phyloP scores from a whole-genome alignment of 2,797 vertebrate species.

The Lithobates sylvaticus region DNA sequence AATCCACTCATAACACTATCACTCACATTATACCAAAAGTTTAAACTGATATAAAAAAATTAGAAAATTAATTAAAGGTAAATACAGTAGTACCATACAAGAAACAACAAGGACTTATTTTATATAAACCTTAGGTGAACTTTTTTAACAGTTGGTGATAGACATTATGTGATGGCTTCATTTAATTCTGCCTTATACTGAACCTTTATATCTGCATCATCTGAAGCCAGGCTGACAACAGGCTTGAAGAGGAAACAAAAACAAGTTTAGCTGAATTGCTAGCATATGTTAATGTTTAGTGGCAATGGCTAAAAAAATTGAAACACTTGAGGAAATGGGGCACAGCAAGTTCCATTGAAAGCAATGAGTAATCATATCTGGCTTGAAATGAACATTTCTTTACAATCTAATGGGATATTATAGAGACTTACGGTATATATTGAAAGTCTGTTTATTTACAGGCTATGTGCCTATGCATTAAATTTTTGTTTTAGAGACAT shows the following conservation, averaged over 20 bases:
- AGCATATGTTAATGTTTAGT: slow-evolving; percentile 19
- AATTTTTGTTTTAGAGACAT: neutral
- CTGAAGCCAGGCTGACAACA: neutral
- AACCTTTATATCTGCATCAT: neutral
- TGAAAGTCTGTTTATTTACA: neutral
- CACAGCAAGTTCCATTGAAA: neutral
- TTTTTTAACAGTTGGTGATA: neutral
- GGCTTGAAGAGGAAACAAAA: neutral
- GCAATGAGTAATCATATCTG: neutral
- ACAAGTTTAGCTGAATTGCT: neutral
- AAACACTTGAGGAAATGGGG: neutral
- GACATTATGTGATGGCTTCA: slow-evolving; percentile 1
- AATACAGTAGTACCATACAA: neutral
- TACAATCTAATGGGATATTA: neutral
- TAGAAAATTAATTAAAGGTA: neutral
- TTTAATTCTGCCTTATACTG: neutral
- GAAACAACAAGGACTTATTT: neutral
- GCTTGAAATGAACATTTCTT: neutral
- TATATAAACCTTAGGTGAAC: neutral
- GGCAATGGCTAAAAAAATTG: neutral
- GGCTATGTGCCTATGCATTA: neutral
- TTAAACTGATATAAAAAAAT: neutral
- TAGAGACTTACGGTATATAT: neutral
- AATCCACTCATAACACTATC: neutral
- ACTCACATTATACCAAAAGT: slow-evolving; percentile 1